These are phyloP conservation scores for Cricetomys ansorgei DNA, from an alignment of 2,113 vertebrate species.

Conservation along the genomic window DNA sequence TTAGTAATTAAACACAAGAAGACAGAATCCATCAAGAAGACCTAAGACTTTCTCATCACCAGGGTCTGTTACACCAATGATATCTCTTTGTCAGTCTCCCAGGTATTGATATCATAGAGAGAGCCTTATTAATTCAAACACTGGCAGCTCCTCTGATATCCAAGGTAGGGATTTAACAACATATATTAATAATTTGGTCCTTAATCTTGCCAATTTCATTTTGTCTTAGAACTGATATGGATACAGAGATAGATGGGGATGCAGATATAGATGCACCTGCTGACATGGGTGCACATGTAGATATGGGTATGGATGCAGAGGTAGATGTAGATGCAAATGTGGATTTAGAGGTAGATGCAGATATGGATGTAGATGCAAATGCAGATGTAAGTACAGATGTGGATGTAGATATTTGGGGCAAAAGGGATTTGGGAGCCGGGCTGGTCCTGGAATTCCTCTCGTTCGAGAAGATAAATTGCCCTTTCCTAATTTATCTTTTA, in stretches of 20 bases:
- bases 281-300: neutral
- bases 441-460: conserved; percentile 8
- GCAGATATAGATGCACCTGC: neutral
- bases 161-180: neutral
- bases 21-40: neutral
- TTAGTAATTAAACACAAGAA: conserved; percentile 39
- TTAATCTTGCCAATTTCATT: neutral
- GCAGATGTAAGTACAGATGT: neutral
- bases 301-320: no score
- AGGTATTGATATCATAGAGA: neutral
- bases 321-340: neutral
- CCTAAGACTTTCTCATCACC: conserved; percentile 6
- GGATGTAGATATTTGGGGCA: neutral
- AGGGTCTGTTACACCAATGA: neutral
- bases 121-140: conserved; percentile 57
- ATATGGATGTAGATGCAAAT: neutral
- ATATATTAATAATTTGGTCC: conserved; percentile 13
- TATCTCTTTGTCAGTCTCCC: neutral
- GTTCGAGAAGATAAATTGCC: neutral
- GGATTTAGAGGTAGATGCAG: neutral
- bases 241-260: neutral
- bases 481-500: neutral
- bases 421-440: neutral
- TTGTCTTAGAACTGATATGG: neutral
- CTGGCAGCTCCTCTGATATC: conserved; percentile 23